Evolutionary conservation across 2,797 vertebrate species (phyloP), one percentile per base, ranked within the genome.

Genomic region (Poecilia gillii): DNA sequence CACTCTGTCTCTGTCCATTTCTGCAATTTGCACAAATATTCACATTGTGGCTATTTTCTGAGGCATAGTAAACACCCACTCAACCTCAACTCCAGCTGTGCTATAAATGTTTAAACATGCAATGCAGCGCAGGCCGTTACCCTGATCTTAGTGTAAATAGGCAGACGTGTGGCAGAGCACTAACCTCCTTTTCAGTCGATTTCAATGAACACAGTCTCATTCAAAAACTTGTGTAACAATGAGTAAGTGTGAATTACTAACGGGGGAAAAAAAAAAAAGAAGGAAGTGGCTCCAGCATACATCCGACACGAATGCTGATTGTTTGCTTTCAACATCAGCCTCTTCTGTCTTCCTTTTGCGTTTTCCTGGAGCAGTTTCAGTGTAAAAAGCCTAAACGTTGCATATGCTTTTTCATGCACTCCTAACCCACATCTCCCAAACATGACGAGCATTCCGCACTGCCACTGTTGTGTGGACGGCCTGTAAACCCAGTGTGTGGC

Each of bases 401-500:
- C 45, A 47, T 77, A 66, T 80, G 20, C 33, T 68, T 46, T 80
- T 75, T 75, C 78, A 83, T 80, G 77, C 59, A 70, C 77, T 45
- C 36, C 72, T 72, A 51, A 70, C 73, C 73, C 70, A 87, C 81
- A 87, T 88, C 80, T 82, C 20, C 33, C 53, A 75, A 80, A 78
- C 80, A 82, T 74, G 74, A 78, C 51, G 53, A 81, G 73, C 90
- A 90, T 93, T 92, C 91, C 90, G 72, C 86, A 18, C 57, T 76
- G 74, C 78, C 86, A 68, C 82, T 81, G 77, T 87, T 87, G 84
- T 92, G 89, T 89, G 87, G 83, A 89, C 0, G 45, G 82, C 80
- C 85, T 80, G 87, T 74, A 87, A 87, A 57, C 82, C 80, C 79
- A 64, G 73, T 86, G 87, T 93, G 88, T 83, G 84, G 90, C 79